Evolutionary conservation across 2,888 invertebrate species (phyloP).

Genomic region (Chromoteleia sp.): DNA sequence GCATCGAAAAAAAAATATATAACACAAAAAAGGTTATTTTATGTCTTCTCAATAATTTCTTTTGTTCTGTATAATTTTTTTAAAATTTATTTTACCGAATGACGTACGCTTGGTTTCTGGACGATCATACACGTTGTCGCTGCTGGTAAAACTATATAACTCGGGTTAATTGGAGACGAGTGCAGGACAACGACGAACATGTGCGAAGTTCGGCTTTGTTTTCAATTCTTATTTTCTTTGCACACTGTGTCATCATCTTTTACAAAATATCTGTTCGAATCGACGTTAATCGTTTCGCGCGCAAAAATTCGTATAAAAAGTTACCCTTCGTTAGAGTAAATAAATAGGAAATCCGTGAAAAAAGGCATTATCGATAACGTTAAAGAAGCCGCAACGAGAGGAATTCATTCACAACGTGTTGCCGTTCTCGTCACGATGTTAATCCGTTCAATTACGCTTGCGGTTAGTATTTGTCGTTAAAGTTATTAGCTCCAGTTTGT

Average conservation of each 20-base stretch:
- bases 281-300: too few relatives aligned
- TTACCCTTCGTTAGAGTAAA: slow-evolving; percentile 6
- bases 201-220: slow-evolving; percentile 14
- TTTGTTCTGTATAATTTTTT: slow-evolving; percentile 54
- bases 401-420: too few relatives aligned
- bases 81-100: slow-evolving; percentile 65
- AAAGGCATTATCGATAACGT: slow-evolving; percentile 12
- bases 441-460: slow-evolving; percentile 2
- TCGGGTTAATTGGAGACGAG: slow-evolving; percentile 48
- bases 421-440: not conserved
- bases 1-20: slow-evolving; percentile 68
- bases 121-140: slow-evolving; percentile 82
- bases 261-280: slow-evolving; percentile 29
- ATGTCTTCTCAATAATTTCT: slow-evolving; percentile 12
- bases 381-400: not conserved
- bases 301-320: slow-evolving; percentile 50
- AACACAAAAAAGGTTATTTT: slow-evolving; percentile 75
- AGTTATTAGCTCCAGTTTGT: slow-evolving; percentile 3
- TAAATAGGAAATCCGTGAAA: slow-evolving; percentile 11
- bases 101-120: slow-evolving; percentile 77
- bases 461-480: slow-evolving; percentile 17
- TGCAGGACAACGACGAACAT: slow-evolving; percentile 38
- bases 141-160: slow-evolving; percentile 81
- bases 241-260: slow-evolving; percentile 15
- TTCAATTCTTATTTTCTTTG: not conserved